phyloP scores from a whole-genome alignment of 2,113 vertebrate species.

The Dendrocopos noguchii region DNA sequence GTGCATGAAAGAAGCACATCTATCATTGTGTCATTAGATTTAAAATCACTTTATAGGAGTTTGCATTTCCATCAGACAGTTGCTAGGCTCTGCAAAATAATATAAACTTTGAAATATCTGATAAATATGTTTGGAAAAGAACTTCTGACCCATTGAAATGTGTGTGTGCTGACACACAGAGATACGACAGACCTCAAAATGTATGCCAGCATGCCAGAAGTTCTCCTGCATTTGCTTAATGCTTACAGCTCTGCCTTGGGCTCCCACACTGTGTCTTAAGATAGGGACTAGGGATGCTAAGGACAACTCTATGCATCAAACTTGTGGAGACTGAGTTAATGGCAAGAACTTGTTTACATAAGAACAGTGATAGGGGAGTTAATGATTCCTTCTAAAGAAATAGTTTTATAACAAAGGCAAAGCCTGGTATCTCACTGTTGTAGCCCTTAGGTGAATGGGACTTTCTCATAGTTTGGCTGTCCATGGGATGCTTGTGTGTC shows the following conservation, averaged over 20 bases:
- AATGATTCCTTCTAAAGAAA: not conserved
- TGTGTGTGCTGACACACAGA: not conserved
- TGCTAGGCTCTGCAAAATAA: not conserved
- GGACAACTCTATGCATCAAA: not conserved
- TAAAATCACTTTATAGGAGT: not conserved
- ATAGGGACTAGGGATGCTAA: not conserved
- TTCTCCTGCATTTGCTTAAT: not conserved
- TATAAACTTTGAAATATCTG: not conserved
- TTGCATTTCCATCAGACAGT: not conserved
- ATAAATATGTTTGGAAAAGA: not conserved
- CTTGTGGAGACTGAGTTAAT: not conserved
- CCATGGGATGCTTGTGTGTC: not conserved
- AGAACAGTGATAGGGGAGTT: not conserved
- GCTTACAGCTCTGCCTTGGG: not conserved
- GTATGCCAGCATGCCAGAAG: not conserved
- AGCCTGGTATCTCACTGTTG: not conserved
- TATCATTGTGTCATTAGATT: not conserved
- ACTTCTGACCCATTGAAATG: accelerated
- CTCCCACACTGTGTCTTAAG: not conserved
- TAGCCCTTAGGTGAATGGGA: not conserved
- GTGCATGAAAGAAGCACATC: accelerated
- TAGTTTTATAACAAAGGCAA: not conserved
- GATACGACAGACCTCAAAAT: not conserved
- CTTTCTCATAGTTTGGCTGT: not conserved
- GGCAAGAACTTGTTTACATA: not conserved